phyloP scores from a whole-genome alignment of 1,140 invertebrate species.

The Microplitis mediator region DNA sequence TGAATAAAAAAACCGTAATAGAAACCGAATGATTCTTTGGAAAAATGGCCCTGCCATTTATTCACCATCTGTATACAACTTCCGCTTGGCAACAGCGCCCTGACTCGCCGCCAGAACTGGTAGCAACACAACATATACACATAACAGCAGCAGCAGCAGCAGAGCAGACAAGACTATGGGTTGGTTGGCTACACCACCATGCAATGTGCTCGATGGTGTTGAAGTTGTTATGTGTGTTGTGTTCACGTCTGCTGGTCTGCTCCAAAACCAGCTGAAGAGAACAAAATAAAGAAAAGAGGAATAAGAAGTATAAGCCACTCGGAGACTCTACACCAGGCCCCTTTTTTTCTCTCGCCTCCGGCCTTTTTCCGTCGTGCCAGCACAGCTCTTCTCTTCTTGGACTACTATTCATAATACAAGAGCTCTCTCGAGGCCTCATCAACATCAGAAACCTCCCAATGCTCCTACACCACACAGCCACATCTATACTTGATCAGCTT shows the following conservation, averaged over 20 bases:
- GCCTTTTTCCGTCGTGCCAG: slow-evolving; percentile 6
- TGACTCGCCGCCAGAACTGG: slow-evolving; percentile 2
- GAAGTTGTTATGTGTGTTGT: not conserved
- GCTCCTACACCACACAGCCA: not conserved
- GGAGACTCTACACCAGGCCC: not conserved
- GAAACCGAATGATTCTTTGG: not conserved
- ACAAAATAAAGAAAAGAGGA: too few relatives aligned
- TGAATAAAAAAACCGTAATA: not conserved
- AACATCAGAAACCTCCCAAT: not conserved
- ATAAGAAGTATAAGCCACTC: slow-evolving; percentile 8
- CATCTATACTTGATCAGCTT: too few relatives aligned
- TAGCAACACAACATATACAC: not conserved
- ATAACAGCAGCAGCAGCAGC: too few relatives aligned
- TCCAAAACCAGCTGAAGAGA: too few relatives aligned
- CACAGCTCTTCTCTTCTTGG: not conserved
- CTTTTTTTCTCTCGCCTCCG: slow-evolving; percentile 20
- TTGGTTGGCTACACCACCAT: not conserved
- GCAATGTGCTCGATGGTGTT: not conserved
- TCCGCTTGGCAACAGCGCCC: slow-evolving; percentile 22
- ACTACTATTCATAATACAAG: not conserved
- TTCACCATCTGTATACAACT: slow-evolving; percentile 4
- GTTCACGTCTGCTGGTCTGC: not conserved
- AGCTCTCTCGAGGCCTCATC: slow-evolving; percentile 10
- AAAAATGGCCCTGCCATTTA: slow-evolving; percentile 14
- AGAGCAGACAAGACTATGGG: too few relatives aligned